Evolutionary conservation across 2,888 invertebrate species (phyloP).

Genomic region (Masnerella sp.): DNA sequence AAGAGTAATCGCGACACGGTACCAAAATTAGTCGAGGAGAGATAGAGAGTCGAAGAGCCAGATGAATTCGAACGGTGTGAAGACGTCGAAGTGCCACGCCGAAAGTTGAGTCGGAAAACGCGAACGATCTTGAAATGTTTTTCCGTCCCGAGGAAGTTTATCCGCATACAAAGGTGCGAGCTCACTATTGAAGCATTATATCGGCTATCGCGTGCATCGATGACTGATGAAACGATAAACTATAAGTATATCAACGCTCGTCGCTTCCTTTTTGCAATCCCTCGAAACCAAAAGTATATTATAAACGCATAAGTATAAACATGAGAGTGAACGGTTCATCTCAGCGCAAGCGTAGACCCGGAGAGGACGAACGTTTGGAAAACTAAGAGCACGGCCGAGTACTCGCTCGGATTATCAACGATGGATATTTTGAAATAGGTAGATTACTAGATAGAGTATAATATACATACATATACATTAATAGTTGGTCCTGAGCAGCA

Average conservation of each 20-base stretch:
- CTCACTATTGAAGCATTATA: conserved; percentile 57
- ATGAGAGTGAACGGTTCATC: no score
- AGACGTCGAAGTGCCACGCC: conserved; percentile 29
- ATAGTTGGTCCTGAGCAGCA: conserved; percentile 63
- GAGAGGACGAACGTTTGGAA: no score
- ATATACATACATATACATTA: conserved; percentile 65
- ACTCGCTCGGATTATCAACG: conserved; percentile 37
- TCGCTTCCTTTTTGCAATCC: conserved; percentile 62
- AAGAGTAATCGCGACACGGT: conserved; percentile 31
- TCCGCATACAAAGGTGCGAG: conserved; percentile 54
- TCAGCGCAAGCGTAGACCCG: no score
- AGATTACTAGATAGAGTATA: conserved; percentile 59
- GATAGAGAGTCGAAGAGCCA: no score
- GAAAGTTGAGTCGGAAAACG: conserved; percentile 50
- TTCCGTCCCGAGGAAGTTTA: conserved; percentile 58
- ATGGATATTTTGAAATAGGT: conserved; percentile 62
- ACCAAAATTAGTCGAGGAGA: conserved; percentile 29
- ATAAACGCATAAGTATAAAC: conserved; percentile 42
- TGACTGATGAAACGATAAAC: conserved; percentile 60
- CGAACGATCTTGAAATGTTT: conserved; percentile 55
- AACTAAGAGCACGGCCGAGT: conserved; percentile 38
- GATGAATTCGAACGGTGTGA: conserved; percentile 6
- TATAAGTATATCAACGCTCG: conserved; percentile 57
- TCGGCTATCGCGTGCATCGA: conserved; percentile 58
- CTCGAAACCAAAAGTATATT: conserved; percentile 68